phyloP scores from a whole-genome alignment of 2,113 vertebrate genomes.

The Cyprinodon variegatus region DNA sequence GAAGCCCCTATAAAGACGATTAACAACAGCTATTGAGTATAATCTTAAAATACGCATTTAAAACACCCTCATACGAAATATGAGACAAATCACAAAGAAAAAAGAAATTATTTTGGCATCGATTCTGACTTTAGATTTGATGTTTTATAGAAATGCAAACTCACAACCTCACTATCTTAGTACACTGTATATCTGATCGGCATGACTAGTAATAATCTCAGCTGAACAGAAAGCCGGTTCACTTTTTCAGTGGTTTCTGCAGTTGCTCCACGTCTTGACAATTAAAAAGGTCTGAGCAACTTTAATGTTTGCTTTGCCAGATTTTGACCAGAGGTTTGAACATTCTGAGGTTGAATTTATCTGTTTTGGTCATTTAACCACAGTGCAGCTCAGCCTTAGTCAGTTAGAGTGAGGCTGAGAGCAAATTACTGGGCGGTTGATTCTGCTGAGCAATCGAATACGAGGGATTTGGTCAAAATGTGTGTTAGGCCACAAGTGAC shows the following conservation, averaged over 20 bases:
- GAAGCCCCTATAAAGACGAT: too few relatives aligned
- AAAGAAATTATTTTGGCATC: too few relatives aligned
- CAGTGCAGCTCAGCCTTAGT: slow-evolving; percentile 22
- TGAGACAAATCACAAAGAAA: too few relatives aligned
- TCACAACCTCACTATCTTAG: not conserved
- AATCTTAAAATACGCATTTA: not conserved
- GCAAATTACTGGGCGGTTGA: slow-evolving; percentile 44
- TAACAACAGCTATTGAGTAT: not conserved
- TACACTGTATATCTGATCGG: not conserved
- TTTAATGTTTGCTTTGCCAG: not conserved
- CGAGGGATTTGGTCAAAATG: slow-evolving; percentile 29
- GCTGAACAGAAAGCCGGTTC: not conserved
- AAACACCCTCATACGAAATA: not conserved
- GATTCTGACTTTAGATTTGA: not conserved
- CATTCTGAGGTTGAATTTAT: not conserved
- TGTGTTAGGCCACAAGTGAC: slow-evolving; percentile 15
- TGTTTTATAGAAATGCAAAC: not conserved
- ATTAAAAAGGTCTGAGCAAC: not conserved
- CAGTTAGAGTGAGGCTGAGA: slow-evolving; percentile 13
- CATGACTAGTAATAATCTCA: not conserved
- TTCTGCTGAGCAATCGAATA: slow-evolving; percentile 34
- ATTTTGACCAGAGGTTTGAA: not conserved
- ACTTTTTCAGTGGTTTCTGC: not conserved
- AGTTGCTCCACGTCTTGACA: not conserved
- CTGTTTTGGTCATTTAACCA: slow-evolving; percentile 7